Percentiles rank a stretch among this genome's conserved stretches.
These are phyloP conservation scores for Fissipunctia ypsillon DNA, from an alignment of 2,888 invertebrate species.

Conservation along the genomic window DNA sequence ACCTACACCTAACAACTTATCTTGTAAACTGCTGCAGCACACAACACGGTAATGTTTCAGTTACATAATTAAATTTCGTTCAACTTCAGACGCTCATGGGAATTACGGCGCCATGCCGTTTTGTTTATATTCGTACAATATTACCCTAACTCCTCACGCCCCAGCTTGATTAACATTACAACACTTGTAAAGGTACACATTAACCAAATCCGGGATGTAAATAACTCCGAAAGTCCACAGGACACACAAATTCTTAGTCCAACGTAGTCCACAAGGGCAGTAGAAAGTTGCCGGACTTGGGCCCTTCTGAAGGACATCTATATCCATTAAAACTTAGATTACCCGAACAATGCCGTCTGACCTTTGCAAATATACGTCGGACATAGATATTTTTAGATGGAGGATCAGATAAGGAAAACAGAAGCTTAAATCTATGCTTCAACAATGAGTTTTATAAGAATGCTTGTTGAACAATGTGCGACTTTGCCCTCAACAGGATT, in stretches of 20 bases:
- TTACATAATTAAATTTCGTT: background rate
- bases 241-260: slow-evolving; percentile 44
- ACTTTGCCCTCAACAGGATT: background rate
- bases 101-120: background rate
- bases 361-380: slow-evolving; percentile 43
- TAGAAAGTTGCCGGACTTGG: slow-evolving; percentile 47
- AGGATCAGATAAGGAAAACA: slow-evolving; percentile 13
- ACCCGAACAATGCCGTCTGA: slow-evolving; percentile 37
- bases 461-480: background rate
- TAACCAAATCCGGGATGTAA: slow-evolving; percentile 27
- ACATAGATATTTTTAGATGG: slow-evolving; percentile 49
- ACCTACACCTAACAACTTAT: background rate
- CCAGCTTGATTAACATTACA: background rate
- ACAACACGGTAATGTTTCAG: background rate
- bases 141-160: background rate
- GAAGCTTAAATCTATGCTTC: background rate
- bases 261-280: slow-evolving; percentile 46
- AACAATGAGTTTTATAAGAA: background rate
- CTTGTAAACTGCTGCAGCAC: background rate
- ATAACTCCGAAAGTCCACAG: slow-evolving; percentile 45
- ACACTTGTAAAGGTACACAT: slow-evolving; percentile 26
- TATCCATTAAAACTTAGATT: slow-evolving; percentile 70
- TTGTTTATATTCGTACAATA: background rate
- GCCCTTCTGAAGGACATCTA: slow-evolving; percentile 53
- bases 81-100: background rate